phyloP scores from a whole-genome alignment of 2,888 invertebrate genomes.

The Timema podura region DNA sequence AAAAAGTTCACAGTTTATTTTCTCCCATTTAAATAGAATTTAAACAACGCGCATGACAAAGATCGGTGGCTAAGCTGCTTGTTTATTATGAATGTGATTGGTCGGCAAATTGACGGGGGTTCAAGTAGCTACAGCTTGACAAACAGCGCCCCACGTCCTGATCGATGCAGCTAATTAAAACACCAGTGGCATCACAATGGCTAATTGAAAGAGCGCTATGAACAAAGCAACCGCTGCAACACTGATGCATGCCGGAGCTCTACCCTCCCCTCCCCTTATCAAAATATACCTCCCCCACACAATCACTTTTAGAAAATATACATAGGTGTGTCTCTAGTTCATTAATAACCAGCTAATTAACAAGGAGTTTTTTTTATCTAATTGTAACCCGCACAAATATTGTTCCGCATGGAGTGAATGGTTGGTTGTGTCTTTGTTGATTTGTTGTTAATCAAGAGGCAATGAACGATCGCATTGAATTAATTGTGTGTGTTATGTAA shows the following conservation, averaged over 20 bases:
- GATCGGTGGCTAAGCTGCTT: no score
- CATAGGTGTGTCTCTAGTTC: conserved; percentile 25
- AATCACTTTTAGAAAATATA: conserved; percentile 22
- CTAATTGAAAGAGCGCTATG: conserved; percentile 25
- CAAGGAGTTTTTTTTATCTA: no score
- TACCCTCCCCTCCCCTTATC: not conserved
- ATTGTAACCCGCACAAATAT: no score
- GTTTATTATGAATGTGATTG: no score
- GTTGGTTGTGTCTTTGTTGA: conserved; percentile 14
- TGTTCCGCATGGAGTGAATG: no score
- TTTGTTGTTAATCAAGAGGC: conserved; percentile 12
- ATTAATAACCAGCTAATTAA: conserved; percentile 28
- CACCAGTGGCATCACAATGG: conserved; percentile 27
- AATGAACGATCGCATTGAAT: conserved; percentile 10
- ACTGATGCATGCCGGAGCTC: conserved; percentile 14
- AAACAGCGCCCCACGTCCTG: conserved; percentile 25
- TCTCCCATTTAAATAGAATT: no score
- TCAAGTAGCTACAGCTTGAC: no score
- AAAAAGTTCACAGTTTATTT: no score
- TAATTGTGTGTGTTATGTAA: conserved; percentile 16
- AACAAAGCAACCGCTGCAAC: conserved; percentile 15
- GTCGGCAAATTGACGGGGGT: no score
- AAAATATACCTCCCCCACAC: not conserved
- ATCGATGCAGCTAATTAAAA: conserved; percentile 28
- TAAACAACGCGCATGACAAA: no score